phyloP scores from a whole-genome alignment of 1,140 invertebrate species.

The Elysia chlorotica region DNA sequence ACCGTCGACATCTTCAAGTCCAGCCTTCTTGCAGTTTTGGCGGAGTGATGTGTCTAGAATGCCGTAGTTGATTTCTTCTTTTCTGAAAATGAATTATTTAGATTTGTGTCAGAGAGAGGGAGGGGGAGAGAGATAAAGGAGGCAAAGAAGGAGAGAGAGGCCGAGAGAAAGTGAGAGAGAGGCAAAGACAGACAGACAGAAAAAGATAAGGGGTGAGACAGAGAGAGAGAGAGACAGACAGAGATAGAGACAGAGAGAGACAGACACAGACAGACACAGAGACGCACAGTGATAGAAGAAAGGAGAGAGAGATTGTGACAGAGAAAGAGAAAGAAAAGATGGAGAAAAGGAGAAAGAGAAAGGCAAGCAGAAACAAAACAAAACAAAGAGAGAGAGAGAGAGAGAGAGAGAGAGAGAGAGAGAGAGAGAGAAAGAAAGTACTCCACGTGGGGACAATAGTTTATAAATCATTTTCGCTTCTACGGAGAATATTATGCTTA shows the following conservation, averaged over 20 bases:
- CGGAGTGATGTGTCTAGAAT: constrained; percentile 50
- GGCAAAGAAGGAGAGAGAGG: background rate
- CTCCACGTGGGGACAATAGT: no score
- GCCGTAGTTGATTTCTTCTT: constrained; percentile 62
- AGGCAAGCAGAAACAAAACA: no score
- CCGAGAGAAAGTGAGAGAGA: background rate
- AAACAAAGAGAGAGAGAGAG: no score
- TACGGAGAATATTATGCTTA: no score
- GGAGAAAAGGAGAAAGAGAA: no score
- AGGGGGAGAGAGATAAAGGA: background rate
- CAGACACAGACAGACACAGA: background rate
- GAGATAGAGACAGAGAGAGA: background rate
- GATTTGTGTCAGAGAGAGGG: background rate
- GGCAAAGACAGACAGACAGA: background rate
- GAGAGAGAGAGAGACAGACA: background rate
- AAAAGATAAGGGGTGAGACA: background rate
- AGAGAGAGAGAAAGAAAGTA: no score
- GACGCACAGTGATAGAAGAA: no score
- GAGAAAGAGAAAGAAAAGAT: no score
- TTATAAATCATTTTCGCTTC: no score
- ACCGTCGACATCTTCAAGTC: constrained; percentile 68
- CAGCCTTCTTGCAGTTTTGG: constrained; percentile 49
- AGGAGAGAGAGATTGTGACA: no score
- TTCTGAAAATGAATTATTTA: constrained; percentile 37
- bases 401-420: no score